Percentiles rank a stretch among this genome's conserved stretches.
These are phyloP conservation scores for Archips xylosteana DNA, from an alignment of 2,888 invertebrate species.

Conservation along the genomic window DNA sequence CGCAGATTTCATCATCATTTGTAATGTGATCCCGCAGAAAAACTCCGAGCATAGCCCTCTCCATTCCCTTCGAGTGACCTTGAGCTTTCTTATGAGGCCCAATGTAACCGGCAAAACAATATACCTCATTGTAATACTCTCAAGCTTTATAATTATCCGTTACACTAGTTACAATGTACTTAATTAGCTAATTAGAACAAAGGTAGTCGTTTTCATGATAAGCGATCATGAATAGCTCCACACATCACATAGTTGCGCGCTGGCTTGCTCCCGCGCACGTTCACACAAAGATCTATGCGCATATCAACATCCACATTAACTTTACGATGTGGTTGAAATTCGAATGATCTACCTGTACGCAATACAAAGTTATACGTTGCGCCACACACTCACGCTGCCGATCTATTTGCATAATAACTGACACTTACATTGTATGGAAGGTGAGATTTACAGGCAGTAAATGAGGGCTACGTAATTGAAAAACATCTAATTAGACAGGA, in stretches of 20 bases:
- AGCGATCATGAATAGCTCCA: slow-evolving; percentile 35
- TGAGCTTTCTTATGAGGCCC: too few relatives aligned
- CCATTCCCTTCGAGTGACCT: too few relatives aligned
- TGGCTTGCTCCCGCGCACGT: slow-evolving; percentile 49
- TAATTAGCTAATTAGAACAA: slow-evolving; percentile 35
- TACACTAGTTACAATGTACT: slow-evolving; percentile 8
- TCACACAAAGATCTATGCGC: slow-evolving; percentile 3
- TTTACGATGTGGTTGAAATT: not conserved
- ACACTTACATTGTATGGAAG: slow-evolving; percentile 48
- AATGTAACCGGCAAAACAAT: not conserved
- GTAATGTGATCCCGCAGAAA: too few relatives aligned
- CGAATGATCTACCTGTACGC: not conserved
- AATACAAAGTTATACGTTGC: slow-evolving; percentile 31
- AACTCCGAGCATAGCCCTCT: too few relatives aligned
- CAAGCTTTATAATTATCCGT: too few relatives aligned
- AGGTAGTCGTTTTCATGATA: slow-evolving; percentile 28
- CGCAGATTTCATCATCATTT: too few relatives aligned
- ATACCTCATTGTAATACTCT: slow-evolving; percentile 12
- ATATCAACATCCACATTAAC: not conserved
- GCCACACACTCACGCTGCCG: slow-evolving; percentile 44
- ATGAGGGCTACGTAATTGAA: not conserved
- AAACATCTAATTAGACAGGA: slow-evolving; percentile 12
- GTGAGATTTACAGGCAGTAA: slow-evolving; percentile 9
- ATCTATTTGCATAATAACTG: slow-evolving; percentile 63
- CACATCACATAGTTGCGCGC: slow-evolving; percentile 34